Base-by-base conservation (phyloP, 2,113 vertebrate genomes). In the Kryptolebias marmoratus region DNA sequence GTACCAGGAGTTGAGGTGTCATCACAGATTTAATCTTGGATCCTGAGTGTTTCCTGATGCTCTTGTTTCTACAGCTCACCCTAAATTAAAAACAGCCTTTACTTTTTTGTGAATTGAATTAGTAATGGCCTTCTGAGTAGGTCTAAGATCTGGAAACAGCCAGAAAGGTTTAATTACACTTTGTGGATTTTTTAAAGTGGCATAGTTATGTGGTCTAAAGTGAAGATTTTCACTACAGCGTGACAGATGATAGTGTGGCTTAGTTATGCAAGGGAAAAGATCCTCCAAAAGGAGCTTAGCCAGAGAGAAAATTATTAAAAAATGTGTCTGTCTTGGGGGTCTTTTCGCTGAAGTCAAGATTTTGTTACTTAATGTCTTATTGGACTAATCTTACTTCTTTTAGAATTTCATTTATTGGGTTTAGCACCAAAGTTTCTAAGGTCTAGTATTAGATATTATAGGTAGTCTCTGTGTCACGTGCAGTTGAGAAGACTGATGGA, bases 271-370 rank as follows among this genome's bases (percentile, higher is more conserved):
- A 81, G 55, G 55, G 68, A 0, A 70, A 68, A 72, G 69, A 80
- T 80, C 56, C 56, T 39, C 80, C 47, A 72, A 89, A 22, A 87
- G 82, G 62, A 72, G 84, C 75, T 87, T 81, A 87, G 47, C 18
- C 16, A 42, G 14, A 70, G 55, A 66, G 22, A 18, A 55, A 32
- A 62, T 18, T 65, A 22, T 22, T 22, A 22, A 22, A 22, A 22
- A 22, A 22, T 22, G 22, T 22, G 22, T 22, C 22, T 22, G 22
- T 22, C 22, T 22, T 22, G 22, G 22, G 22, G 22, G 22, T 22
- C 22, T 22, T 22, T 22, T 22, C 22, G 22, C 22, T 22, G 22
- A 22, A 22, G 22, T 22, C 22, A 22, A 22, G 22, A 22, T 22
- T 22, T 22, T 22, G 22, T 22, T 22, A 22, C 22, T 22, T 22